phyloP scores from a whole-genome alignment of 1,140 invertebrate genomes.

The Drosophila oshimai region DNA sequence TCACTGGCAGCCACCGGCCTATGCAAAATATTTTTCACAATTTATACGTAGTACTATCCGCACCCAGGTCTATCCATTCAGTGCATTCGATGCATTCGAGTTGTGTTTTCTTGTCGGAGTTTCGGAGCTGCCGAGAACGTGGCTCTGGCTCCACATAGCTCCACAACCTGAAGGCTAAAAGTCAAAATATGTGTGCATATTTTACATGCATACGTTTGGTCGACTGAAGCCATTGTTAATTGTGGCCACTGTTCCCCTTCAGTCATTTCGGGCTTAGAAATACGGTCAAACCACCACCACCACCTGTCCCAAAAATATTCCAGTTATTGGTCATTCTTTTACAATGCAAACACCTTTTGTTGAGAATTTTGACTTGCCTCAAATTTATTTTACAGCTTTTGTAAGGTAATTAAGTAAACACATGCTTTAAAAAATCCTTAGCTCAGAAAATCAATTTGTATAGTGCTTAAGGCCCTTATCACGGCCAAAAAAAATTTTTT shows the following conservation, averaged over 20 bases:
- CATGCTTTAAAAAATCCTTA: too few relatives aligned
- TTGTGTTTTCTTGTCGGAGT: background rate
- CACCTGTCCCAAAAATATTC: too few relatives aligned
- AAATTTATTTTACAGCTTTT: too few relatives aligned
- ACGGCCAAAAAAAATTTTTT: too few relatives aligned
- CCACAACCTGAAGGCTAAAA: slow-evolving; percentile 12
- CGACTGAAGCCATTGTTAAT: background rate
- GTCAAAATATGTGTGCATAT: slow-evolving; percentile 16
- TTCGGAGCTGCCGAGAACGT: slow-evolving; percentile 2
- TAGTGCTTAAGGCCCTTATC: too few relatives aligned
- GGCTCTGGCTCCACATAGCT: background rate
- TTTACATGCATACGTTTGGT: background rate
- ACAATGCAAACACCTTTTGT: too few relatives aligned
- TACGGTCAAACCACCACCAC: too few relatives aligned
- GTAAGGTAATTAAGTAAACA: too few relatives aligned
- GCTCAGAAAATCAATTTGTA: too few relatives aligned
- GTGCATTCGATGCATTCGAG: background rate
- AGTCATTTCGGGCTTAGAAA: too few relatives aligned
- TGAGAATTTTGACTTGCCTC: too few relatives aligned
- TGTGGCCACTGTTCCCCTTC: background rate
- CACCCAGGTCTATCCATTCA: slow-evolving; percentile 27
- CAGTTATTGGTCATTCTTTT: too few relatives aligned
- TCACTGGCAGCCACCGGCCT: background rate
- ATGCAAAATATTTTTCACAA: slow-evolving; percentile 33
- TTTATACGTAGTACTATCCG: slow-evolving; percentile 13